Base-by-base conservation (phyloP, 1,140 invertebrate genomes). In the Zaprionus lachaisei region DNA sequence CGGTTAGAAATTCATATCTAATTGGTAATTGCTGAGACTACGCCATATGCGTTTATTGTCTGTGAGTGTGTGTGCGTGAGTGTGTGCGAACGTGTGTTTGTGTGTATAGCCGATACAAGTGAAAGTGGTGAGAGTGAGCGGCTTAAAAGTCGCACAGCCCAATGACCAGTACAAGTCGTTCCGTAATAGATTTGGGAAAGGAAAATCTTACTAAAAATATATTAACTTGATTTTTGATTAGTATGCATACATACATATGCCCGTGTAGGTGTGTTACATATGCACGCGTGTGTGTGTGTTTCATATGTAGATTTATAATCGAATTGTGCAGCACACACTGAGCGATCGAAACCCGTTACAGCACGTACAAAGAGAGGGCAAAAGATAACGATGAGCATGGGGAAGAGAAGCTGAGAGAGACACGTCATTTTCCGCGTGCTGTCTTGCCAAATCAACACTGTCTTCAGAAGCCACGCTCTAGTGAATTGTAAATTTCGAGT, bases 121-220 rank as follows among this genome's bases (percentile, higher is more conserved):
- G 85, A 89, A 89, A 89, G 85, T 89, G 85, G 72, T 90, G 66
- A 79, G 69, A 86, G 80, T 79, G 77, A 77, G 71, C 70, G 63
- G 70, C 70, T 66, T 66, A 12, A 64, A 56, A 24, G 17, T 62
- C 58, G 38, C 58, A 61, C 62, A 60, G 67, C 28, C 82, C 70
- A 75, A 34, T 58, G 37, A 44, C 74, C 60, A 69, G 72, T 68
- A 68, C 54, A 69, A 80, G 83, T 47, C 7, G 41, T 89, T 87
- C 83, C 83, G 83, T 86, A 86, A 86, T 83, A 80, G 60, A 44
- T 66, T 63, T 76, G 72, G 31, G 70, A 78, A 84, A 77, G 70
- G 66, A 66, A 69, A 80, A 77, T 73, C 17, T 34, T 34, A 20
- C 54, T 58, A 28, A 37, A 51, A 55, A 14, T 11, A 64, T 64